A percentile compares a stretch with the other conserved stretches of the same genome.
phyloP scores from a whole-genome alignment of 2,888 invertebrate genomes.

The Linnaemya tessellans region DNA sequence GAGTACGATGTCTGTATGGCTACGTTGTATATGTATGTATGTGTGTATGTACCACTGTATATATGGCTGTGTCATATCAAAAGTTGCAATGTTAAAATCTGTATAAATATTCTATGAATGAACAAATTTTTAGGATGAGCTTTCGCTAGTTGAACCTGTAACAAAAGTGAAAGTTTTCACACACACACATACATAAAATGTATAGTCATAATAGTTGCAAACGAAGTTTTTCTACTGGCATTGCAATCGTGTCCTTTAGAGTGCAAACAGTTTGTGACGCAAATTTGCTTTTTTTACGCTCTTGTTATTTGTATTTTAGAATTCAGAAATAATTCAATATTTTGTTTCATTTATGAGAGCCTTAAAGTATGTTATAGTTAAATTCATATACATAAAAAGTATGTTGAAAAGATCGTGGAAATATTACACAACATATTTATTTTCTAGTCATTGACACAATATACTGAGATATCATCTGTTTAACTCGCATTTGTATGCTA shows the following conservation, averaged over 20 bases:
- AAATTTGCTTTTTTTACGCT: not conserved
- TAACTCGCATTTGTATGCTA: too few relatives aligned
- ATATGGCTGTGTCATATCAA: not conserved
- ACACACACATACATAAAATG: not conserved
- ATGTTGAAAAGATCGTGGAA: not conserved
- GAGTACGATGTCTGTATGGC: not conserved
- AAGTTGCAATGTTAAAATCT: not conserved
- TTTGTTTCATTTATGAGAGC: not conserved
- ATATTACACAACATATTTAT: too few relatives aligned
- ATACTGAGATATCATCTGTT: too few relatives aligned
- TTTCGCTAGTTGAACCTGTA: not conserved
- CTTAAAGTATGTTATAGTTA: conserved; percentile 1
- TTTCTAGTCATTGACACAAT: too few relatives aligned
- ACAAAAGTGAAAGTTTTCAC: conserved; percentile 43
- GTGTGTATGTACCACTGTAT: not conserved
- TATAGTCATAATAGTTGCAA: not conserved
- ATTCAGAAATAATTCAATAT: not conserved
- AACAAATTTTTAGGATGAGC: not conserved
- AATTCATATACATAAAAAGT: not conserved
- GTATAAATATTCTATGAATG: conserved; percentile 30
- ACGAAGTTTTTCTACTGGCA: not conserved
- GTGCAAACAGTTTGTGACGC: not conserved
- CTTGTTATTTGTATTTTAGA: too few relatives aligned
- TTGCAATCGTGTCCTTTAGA: not conserved
- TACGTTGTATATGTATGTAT: too few relatives aligned